Evolutionary conservation across 2,888 invertebrate species (phyloP).

Genomic region (Enchytraeus crypticus): DNA sequence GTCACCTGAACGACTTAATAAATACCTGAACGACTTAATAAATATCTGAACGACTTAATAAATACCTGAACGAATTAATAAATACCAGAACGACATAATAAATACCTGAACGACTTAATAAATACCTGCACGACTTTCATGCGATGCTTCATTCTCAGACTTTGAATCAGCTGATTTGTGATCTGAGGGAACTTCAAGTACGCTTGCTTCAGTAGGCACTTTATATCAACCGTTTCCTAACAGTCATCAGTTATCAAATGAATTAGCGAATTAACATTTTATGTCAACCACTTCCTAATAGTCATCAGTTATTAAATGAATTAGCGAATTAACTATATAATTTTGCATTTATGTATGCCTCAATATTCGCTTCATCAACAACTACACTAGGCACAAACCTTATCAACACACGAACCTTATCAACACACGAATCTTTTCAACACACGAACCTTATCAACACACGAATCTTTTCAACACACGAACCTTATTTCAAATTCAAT

Average conservation of each 20-base stretch:
- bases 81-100: too few species aligned
- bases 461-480: too few species aligned
- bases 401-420: too few species aligned
- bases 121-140: conserved; percentile 74
- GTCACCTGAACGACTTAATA: neutral
- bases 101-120: too few species aligned
- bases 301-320: neutral
- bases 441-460: too few species aligned
- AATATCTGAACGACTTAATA: too few species aligned
- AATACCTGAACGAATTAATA: too few species aligned
- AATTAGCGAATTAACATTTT: neutral
- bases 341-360: too few species aligned
- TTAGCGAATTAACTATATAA: neutral
- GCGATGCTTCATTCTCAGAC: conserved; percentile 78
- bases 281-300: conserved; percentile 26
- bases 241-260: conserved; percentile 9
- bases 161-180: conserved; percentile 77
- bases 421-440: too few species aligned
- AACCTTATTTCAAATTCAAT: too few species aligned
- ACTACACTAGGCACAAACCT: too few species aligned
- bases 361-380: too few species aligned
- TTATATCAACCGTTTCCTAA: conserved; percentile 45
- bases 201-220: conserved; percentile 63
- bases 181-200: conserved; percentile 64
- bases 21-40: neutral